Percentiles rank a stretch among this genome's conserved stretches.
phyloP scores from a whole-genome alignment of 1,140 invertebrate species.

The Propsilocerus akamusi region DNA sequence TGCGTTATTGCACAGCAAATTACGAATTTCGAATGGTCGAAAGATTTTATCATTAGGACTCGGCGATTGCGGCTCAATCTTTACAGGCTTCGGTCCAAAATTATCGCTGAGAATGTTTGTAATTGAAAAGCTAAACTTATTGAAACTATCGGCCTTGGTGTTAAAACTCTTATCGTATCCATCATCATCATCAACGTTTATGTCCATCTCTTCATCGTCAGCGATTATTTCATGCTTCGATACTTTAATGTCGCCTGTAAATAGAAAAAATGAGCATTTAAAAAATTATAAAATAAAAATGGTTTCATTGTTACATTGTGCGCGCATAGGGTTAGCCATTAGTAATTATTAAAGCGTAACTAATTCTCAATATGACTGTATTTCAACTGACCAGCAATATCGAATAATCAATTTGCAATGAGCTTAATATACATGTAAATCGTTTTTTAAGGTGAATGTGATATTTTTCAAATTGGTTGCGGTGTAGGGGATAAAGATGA shows the following conservation, averaged over 20 bases:
- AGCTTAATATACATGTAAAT: too few species aligned
- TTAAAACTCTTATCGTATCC: not conserved
- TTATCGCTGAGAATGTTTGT: conserved; percentile 23
- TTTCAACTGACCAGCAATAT: too few species aligned
- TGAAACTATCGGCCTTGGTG: not conserved
- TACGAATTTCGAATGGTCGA: not conserved
- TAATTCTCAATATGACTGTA: too few species aligned
- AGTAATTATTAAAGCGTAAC: too few species aligned
- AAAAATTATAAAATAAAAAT: not conserved
- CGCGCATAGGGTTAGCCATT: too few species aligned
- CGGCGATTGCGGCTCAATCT: conserved; percentile 8
- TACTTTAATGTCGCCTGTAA: not conserved
- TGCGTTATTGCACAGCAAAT: not conserved
- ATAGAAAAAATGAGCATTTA: not conserved
- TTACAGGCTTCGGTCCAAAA: conserved; percentile 12
- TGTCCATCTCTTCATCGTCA: not conserved
- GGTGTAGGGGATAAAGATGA: too few species aligned
- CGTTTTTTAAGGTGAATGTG: too few species aligned
- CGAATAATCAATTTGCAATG: too few species aligned
- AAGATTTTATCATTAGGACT: conserved; percentile 1
- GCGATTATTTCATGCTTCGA: not conserved
- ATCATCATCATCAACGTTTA: not conserved
- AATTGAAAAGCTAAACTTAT: conserved; percentile 19
- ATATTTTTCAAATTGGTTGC: too few species aligned
- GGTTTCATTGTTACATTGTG: not conserved